Percentiles rank a stretch among this genome's conserved stretches.
Evolutionary conservation across 2,113 vertebrate genomes (phyloP).

Genomic region (Triplophysa dalaica): DNA sequence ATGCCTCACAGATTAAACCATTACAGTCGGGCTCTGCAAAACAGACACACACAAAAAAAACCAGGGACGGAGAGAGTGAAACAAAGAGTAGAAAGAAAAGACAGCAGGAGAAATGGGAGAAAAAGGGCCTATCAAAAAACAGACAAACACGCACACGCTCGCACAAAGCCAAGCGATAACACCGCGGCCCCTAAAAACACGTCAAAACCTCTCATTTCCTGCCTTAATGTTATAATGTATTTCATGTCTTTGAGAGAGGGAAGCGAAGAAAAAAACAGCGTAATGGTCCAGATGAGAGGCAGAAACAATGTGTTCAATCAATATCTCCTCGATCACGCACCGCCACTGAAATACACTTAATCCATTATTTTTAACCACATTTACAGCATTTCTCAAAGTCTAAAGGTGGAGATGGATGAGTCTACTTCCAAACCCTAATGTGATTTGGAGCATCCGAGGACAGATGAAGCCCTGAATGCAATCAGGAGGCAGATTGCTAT

Average conservation of each 20-base stretch:
- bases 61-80: background rate
- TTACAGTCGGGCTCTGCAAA: constrained; percentile 54
- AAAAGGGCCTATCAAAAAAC: background rate
- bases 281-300: constrained; percentile 61
- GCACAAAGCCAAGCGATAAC: constrained; percentile 42
- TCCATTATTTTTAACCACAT: constrained; percentile 69
- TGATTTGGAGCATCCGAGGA: constrained; percentile 58
- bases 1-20: constrained; percentile 62
- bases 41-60: constrained; percentile 27
- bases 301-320: constrained; percentile 74
- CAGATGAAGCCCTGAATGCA: constrained; percentile 63
- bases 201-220: constrained; percentile 56
- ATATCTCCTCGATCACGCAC: constrained; percentile 70
- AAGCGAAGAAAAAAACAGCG: constrained; percentile 47
- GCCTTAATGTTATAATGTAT: constrained; percentile 58
- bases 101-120: background rate
- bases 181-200: constrained; percentile 26
- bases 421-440: constrained; percentile 70
- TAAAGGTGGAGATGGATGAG: constrained; percentile 62
- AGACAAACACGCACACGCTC: constrained; percentile 33
- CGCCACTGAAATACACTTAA: constrained; percentile 73
- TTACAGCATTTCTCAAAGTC: constrained; percentile 67
- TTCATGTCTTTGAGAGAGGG: constrained; percentile 59
- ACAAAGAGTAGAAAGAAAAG: constrained; percentile 2
- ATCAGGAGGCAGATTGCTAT: constrained; percentile 46